These are phyloP conservation scores for Acipenser transmontanus DNA, from an alignment of 2,797 vertebrate species.

Conservation along the genomic window DNA sequence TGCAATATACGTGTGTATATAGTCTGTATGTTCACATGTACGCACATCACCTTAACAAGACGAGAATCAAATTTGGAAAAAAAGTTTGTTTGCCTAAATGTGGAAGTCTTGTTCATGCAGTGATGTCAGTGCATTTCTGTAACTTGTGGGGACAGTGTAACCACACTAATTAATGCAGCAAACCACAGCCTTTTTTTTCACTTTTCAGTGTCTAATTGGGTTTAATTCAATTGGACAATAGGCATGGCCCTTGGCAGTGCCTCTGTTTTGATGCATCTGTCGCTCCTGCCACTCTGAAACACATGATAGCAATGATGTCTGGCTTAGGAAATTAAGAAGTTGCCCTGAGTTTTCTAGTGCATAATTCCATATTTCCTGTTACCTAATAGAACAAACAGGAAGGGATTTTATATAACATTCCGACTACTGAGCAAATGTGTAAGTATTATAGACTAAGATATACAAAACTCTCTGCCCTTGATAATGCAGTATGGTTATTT, in stretches of 20 bases:
- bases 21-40: neutral
- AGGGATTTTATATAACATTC: neutral
- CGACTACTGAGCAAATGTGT: neutral
- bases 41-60: neutral
- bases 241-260: neutral
- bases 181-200: neutral
- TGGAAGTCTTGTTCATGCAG: constrained; percentile 4
- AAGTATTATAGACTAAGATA: neutral
- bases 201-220: neutral
- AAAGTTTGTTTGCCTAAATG: neutral
- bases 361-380: constrained; percentile 12
- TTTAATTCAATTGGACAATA: constrained; percentile 16
- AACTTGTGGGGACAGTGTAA: constrained; percentile 9
- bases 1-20: neutral
- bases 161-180: constrained; percentile 9
- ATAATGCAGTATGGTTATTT: neutral
- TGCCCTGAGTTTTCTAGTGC: neutral
- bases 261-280: constrained; percentile 9
- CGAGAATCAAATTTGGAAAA: neutral
- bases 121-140: constrained; percentile 6
- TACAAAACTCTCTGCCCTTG: neutral
- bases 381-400: constrained; percentile 2
- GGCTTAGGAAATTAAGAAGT: constrained; percentile 9
- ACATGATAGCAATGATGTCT: constrained; percentile 14
- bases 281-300: neutral